These are phyloP conservation scores for Tor tambroides DNA, from an alignment of 2,113 vertebrate species.

Conservation along the genomic window DNA sequence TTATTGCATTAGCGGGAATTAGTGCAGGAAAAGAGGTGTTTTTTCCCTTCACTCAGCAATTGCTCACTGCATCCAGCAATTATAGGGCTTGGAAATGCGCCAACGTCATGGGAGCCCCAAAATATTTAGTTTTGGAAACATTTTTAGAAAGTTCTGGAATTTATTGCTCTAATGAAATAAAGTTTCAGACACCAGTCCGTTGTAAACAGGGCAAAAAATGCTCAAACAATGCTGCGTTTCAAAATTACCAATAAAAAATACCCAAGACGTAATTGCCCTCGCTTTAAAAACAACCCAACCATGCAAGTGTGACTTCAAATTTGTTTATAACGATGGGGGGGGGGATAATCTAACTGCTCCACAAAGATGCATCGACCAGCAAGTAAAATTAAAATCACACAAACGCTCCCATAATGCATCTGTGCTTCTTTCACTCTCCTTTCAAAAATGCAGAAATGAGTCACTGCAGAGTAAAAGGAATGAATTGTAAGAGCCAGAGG, in stretches of 20 bases:
- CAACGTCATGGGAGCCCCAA: slow-evolving; percentile 50
- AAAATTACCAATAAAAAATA: slow-evolving; percentile 23
- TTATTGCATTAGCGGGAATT: slow-evolving; percentile 49
- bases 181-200: slow-evolving; percentile 46
- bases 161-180: slow-evolving; percentile 60
- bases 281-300: slow-evolving; percentile 25
- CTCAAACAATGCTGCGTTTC: slow-evolving; percentile 33
- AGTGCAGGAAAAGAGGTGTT: slow-evolving; percentile 48
- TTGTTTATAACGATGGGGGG: slow-evolving; percentile 12
- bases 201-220: slow-evolving; percentile 38
- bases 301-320: slow-evolving; percentile 29
- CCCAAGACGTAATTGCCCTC: background rate
- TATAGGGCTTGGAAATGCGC: slow-evolving; percentile 55
- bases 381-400: slow-evolving; percentile 12
- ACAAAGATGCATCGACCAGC: background rate
- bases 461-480: slow-evolving; percentile 23
- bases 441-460: slow-evolving; percentile 20
- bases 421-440: slow-evolving; percentile 15
- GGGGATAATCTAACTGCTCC: background rate
- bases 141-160: slow-evolving; percentile 56
- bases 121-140: slow-evolving; percentile 64
- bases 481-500: slow-evolving; percentile 23
- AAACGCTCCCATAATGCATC: slow-evolving; percentile 12
- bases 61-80: slow-evolving; percentile 54
- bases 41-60: slow-evolving; percentile 43